Percentiles rank a stretch among this genome's conserved stretches.
Evolutionary conservation across 2,113 vertebrate genomes (phyloP).

Genomic region (Ibidorhyncha struthersii): DNA sequence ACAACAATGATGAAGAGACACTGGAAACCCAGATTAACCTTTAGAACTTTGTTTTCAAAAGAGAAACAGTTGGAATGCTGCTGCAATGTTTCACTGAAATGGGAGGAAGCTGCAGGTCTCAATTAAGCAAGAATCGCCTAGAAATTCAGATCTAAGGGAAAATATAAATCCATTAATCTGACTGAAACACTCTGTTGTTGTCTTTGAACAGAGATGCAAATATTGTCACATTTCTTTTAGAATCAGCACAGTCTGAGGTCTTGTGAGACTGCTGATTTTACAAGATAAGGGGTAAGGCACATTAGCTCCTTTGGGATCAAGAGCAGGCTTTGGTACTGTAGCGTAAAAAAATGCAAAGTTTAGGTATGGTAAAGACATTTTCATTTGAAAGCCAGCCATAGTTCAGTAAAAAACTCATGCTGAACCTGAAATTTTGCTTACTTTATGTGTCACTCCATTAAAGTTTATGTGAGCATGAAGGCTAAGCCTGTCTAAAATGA

Average conservation of each 20-base stretch:
- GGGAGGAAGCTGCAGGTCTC: not conserved
- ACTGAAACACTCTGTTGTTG: not conserved
- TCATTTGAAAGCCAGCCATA: not conserved
- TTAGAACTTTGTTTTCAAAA: constrained; percentile 37
- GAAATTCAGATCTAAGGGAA: not conserved
- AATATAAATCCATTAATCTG: not conserved
- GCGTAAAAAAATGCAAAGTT: not conserved
- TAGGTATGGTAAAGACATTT: not conserved
- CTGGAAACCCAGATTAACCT: not conserved
- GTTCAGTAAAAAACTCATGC: not conserved
- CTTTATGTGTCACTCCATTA: not conserved
- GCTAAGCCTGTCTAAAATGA: constrained; percentile 24
- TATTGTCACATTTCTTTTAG: not conserved
- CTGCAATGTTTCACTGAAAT: not conserved
- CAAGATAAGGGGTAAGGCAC: not conserved
- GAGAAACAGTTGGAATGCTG: not conserved
- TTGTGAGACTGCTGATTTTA: not conserved
- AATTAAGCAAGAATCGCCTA: not conserved
- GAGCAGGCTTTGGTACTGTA: not conserved
- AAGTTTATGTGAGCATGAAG: constrained; percentile 27
- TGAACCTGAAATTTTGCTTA: constrained; percentile 29
- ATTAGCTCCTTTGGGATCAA: not conserved
- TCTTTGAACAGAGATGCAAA: not conserved
- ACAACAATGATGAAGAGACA: not conserved
- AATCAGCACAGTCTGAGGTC: not conserved